Base-by-base conservation (phyloP, 2,113 vertebrate species). In the Cyprinodon tularosa region DNA sequence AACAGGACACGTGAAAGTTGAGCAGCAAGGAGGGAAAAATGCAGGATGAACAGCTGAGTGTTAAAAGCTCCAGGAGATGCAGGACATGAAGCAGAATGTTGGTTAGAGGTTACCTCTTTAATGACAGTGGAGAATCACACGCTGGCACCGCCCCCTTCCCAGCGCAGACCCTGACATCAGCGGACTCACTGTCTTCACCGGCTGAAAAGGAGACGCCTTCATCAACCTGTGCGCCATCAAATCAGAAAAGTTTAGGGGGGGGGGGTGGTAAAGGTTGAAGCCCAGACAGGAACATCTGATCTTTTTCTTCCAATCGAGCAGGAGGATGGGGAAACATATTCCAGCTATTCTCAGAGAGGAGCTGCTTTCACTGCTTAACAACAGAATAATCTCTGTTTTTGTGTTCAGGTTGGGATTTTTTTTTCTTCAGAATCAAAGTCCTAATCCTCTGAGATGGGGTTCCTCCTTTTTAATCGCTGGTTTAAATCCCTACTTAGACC, bases 161-260 rank as follows among this genome's bases (percentile, higher is more conserved):
- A 91, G 91, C 93, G 93, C 90, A 95, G 78, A 95, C 95, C 92
- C 94, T 96, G 95, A 96, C 96, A 96, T 96, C 95, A 96, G 82
- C 93, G 95, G 91, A 95, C 95, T 95, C 81, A 91, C 20, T 64
- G 78, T 70, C 72, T 74, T 64, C 8, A 68, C 40, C 45, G 77
- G 62, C 70, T 79, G 86, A 85, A 71, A 68, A 66, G 80, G 80
- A 83, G 62, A 74, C 77, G 77, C 77, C 76, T 78, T 66, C 70
- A 66, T 44, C 59, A 68, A 68, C 65, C 70, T 42, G 72, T 75
- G 11, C 71, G 67, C 67, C 47, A 59, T 29, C 40, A 45, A 1
- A 38, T 11, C 39, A 1, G 38, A 11, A 53, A 44, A 38, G 63
- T 37, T 64, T 40, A 59, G 62, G 48, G 66, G 48, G 47, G 47